A percentile compares a stretch with the other conserved stretches of the same genome.
Conservation (phyloP, 2,888 invertebrate genomes). For the Crioceris asparagi region DNA sequence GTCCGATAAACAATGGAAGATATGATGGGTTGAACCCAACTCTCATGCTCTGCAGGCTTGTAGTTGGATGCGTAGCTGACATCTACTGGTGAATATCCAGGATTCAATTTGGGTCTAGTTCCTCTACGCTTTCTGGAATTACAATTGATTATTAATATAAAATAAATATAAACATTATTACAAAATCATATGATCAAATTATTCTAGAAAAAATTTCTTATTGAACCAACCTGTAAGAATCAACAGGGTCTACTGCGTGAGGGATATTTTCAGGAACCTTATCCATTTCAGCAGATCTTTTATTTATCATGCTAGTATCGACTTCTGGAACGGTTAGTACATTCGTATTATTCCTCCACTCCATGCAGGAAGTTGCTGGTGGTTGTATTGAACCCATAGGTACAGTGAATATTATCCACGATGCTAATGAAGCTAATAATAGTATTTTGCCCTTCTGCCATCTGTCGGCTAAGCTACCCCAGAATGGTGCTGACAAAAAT, state of each 20-base stretch:
- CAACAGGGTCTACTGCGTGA: background rate
- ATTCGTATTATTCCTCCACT: constrained; percentile 50
- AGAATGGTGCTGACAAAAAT: constrained; percentile 94
- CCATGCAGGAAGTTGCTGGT: constrained; percentile 80
- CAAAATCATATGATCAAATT: no score
- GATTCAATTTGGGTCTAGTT: constrained; percentile 33
- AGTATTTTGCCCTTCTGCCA: constrained; percentile 81
- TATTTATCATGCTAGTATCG: constrained; percentile 38
- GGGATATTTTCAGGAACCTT: constrained; percentile 2
- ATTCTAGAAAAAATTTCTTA: no score
- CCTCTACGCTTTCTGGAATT: constrained; percentile 37
- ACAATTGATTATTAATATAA: no score
- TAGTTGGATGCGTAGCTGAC: constrained; percentile 70
- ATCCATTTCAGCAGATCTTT: constrained; percentile 37
- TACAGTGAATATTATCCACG: constrained; percentile 95
- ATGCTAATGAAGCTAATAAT: constrained; percentile 78
- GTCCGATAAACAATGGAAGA: constrained; percentile 86
- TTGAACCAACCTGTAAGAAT: constrained; percentile 14
- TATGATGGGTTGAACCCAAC: constrained; percentile 83
- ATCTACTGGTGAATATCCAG: constrained; percentile 61
- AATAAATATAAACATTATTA: no score
- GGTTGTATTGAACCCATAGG: constrained; percentile 94
- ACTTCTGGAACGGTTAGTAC: constrained; percentile 50
- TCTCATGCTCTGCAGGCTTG: constrained; percentile 53
- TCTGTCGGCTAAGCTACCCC: constrained; percentile 87